Evolutionary conservation across 2,888 invertebrate species (phyloP).

Genomic region (Ariolimax columbianus): DNA sequence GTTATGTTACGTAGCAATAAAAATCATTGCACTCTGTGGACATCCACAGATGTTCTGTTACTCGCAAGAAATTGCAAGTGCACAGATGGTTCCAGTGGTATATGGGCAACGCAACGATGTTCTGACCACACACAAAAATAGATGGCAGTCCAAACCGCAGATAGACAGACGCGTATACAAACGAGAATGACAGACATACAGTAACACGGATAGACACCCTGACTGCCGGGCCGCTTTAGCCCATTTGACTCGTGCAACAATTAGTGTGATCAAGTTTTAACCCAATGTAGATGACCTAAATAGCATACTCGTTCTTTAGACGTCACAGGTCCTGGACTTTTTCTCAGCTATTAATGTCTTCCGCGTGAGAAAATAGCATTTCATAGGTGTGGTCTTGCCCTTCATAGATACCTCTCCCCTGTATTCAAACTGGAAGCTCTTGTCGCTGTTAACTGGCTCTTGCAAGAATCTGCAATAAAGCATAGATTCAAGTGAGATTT

Average conservation of each 20-base stretch:
- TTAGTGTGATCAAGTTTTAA: not conserved
- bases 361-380: slow-evolving; percentile 70
- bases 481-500: too few relatives aligned
- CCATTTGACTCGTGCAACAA: not conserved
- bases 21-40: too few relatives aligned
- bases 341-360: slow-evolving; percentile 48
- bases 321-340: slow-evolving; percentile 39
- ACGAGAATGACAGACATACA: not conserved
- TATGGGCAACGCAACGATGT: too few relatives aligned
- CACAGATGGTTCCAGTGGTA: too few relatives aligned
- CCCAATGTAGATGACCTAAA: not conserved
- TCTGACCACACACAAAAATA: too few relatives aligned
- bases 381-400: slow-evolving; percentile 73
- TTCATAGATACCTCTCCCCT: slow-evolving; percentile 74
- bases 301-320: slow-evolving; percentile 18
- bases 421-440: slow-evolving; percentile 67
- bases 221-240: not conserved
- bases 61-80: too few relatives aligned
- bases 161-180: too few relatives aligned
- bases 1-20: too few relatives aligned
- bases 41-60: too few relatives aligned
- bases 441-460: slow-evolving; percentile 65
- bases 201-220: not conserved
- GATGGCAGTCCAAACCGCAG: too few relatives aligned
- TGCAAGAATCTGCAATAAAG: slow-evolving; percentile 64